Evolutionary conservation across 2,888 invertebrate species (phyloP).

Genomic region (Agelastica alni): DNA sequence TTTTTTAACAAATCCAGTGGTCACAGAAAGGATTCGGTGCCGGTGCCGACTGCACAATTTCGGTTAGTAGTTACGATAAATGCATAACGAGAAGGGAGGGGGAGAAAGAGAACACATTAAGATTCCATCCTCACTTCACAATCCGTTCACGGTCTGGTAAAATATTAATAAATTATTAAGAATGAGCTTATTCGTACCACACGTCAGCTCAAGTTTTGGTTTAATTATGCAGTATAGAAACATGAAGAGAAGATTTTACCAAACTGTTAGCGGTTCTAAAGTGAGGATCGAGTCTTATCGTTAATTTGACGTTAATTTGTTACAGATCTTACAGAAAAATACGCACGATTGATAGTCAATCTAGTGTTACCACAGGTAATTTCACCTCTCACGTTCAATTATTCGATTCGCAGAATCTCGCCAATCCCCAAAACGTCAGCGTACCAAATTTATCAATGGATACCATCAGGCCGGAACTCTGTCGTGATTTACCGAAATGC

Average conservation of each 20-base stretch:
- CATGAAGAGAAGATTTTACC: too few relatives aligned
- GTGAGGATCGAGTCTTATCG: too few relatives aligned
- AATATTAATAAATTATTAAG: too few relatives aligned
- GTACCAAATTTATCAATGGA: conserved; percentile 51
- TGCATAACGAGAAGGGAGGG: too few relatives aligned
- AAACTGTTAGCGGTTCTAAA: too few relatives aligned
- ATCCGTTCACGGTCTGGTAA: too few relatives aligned
- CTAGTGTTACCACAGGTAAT: conserved; percentile 54
- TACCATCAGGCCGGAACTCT: conserved; percentile 15
- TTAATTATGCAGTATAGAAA: too few relatives aligned
- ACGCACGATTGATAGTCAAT: conserved; percentile 52
- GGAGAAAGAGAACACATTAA: too few relatives aligned
- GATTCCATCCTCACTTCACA: too few relatives aligned
- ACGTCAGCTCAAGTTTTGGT: too few relatives aligned
- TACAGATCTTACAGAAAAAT: conserved; percentile 68
- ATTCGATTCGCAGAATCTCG: conserved; percentile 45
- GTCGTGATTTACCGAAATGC: conserved; percentile 12
- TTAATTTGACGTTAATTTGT: neutral
- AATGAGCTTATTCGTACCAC: too few relatives aligned
- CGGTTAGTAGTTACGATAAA: conserved; percentile 55
- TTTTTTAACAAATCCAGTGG: conserved; percentile 59
- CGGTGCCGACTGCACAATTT: conserved; percentile 77
- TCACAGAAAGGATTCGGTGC: conserved; percentile 62
- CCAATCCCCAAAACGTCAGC: conserved; percentile 49
- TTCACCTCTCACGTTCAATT: conserved; percentile 55